A percentile compares a stretch with the other conserved stretches of the same genome.
These are phyloP conservation scores for Pogoniulus pusillus DNA, from an alignment of 2,797 vertebrate species.

Conservation along the genomic window DNA sequence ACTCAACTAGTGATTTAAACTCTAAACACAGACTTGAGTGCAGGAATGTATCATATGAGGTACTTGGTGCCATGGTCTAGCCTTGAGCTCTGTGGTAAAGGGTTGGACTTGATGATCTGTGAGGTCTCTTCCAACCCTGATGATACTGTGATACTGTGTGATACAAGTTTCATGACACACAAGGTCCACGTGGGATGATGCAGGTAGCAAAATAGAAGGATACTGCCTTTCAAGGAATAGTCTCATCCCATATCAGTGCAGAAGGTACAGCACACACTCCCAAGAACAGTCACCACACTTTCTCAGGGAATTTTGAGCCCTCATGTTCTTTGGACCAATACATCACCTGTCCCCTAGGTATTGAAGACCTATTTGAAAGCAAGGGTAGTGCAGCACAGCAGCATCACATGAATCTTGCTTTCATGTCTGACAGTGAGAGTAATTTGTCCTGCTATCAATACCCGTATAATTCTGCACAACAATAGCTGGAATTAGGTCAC, in stretches of 20 bases:
- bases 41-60: background rate
- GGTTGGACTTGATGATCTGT: no score
- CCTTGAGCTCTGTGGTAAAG: no score
- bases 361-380: background rate
- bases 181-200: background rate
- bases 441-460: slow-evolving; percentile 74
- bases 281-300: background rate
- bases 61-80: no score
- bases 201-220: background rate
- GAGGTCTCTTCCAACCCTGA: no score
- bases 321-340: background rate
- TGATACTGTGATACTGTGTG: no score
- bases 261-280: background rate
- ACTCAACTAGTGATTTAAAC: background rate
- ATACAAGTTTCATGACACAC: background rate
- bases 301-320: background rate
- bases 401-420: slow-evolving; percentile 46
- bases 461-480: slow-evolving; percentile 60
- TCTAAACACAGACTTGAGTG: background rate
- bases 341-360: background rate
- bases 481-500: slow-evolving; percentile 76
- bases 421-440: slow-evolving; percentile 60
- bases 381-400: background rate
- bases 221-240: background rate
- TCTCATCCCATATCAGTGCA: background rate